Conservation (phyloP, 2,113 vertebrate species). For the Castor canadensis region DNA sequence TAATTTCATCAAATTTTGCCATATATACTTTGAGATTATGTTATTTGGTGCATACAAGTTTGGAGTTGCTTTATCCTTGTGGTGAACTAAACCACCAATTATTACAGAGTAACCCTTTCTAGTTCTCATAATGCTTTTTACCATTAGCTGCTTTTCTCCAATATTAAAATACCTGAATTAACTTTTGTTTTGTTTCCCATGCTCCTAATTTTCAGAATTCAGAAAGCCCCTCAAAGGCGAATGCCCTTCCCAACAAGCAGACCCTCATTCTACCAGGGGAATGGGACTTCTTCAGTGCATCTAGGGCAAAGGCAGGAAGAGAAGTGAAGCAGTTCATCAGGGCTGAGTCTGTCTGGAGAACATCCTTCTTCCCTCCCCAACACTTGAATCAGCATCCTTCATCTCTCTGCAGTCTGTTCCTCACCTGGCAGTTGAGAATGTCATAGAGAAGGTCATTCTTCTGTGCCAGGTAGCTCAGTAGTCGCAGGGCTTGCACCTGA, state of each 20-base stretch:
- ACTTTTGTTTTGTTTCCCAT: not conserved
- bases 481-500: slow-evolving; percentile 69
- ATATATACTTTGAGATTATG: not conserved
- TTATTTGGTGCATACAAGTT: slow-evolving; percentile 7
- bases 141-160: not conserved
- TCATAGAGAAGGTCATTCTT: slow-evolving; percentile 71
- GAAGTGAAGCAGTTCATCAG: not conserved
- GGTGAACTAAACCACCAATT: not conserved
- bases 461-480: slow-evolving; percentile 64
- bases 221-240: not conserved
- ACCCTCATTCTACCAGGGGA: not conserved
- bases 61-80: not conserved
- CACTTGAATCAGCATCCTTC: not conserved
- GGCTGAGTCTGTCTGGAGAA: not conserved
- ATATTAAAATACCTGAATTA: slow-evolving; percentile 23
- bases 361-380: not conserved
- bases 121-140: not conserved
- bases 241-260: not conserved
- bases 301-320: not conserved
- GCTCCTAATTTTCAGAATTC: not conserved
- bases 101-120: not conserved
- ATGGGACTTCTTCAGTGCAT: not conserved
- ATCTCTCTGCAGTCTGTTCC: not conserved
- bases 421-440: slow-evolving; percentile 72
- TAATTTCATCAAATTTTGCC: not conserved